phyloP scores from a whole-genome alignment of 2,113 vertebrate genomes.

The Vidua macroura region DNA sequence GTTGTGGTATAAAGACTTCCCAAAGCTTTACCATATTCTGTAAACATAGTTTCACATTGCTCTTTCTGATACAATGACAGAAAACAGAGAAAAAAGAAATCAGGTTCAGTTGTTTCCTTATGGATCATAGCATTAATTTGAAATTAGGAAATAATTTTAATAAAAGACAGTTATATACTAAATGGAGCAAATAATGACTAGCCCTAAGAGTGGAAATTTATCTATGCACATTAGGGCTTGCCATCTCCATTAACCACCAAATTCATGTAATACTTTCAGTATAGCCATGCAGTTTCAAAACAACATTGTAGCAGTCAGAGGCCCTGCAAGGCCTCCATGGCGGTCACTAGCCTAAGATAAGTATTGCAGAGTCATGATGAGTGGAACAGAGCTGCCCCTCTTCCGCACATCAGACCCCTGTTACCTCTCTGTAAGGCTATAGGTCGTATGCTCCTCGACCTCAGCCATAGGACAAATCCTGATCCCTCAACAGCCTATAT shows the following conservation, averaged over 20 bases:
- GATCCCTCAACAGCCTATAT: too few relatives aligned
- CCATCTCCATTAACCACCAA: background rate
- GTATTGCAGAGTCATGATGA: too few relatives aligned
- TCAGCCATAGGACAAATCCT: too few relatives aligned
- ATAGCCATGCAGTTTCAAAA: background rate
- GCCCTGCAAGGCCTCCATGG: too few relatives aligned
- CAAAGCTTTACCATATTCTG: background rate
- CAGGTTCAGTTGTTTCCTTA: background rate
- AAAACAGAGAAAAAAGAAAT: background rate
- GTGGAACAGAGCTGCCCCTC: too few relatives aligned
- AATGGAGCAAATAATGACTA: background rate
- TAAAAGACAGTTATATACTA: background rate
- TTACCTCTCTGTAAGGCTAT: too few relatives aligned
- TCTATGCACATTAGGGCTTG: background rate
- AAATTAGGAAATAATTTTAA: background rate
- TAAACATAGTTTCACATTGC: background rate
- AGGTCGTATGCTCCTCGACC: too few relatives aligned
- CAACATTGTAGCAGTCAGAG: background rate
- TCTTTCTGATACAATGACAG: background rate
- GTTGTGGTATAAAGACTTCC: background rate
- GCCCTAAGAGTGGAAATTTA: background rate
- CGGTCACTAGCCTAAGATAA: too few relatives aligned
- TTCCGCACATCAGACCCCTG: too few relatives aligned
- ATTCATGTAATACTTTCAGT: background rate
- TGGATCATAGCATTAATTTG: background rate